phyloP scores from a whole-genome alignment of 2,113 vertebrate species.

The Chaetorhynchus papuensis region DNA sequence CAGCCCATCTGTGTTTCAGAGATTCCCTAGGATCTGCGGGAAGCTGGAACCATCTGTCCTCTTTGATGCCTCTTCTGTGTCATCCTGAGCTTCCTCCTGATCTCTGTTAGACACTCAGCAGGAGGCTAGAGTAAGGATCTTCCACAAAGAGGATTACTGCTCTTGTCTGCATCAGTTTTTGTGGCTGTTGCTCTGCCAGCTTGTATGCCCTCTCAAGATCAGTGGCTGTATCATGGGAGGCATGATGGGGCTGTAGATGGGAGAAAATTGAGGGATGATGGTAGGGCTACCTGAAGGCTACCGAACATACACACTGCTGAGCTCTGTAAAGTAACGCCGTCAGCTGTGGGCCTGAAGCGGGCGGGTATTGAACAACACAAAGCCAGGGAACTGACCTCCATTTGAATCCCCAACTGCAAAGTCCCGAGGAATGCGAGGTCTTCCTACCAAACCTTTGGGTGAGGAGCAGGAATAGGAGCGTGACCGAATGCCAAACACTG shows the following conservation, averaged over 20 bases:
- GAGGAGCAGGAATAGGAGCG: slow-evolving; percentile 95
- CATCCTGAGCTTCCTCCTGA: background rate
- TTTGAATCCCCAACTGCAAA: slow-evolving; percentile 57
- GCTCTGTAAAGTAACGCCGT: background rate
- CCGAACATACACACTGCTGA: rapidly evolving
- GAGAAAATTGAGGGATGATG: background rate
- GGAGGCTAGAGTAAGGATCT: background rate
- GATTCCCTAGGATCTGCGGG: background rate
- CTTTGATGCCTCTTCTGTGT: background rate
- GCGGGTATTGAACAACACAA: background rate
- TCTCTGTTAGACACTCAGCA: background rate
- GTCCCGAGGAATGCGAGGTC: slow-evolving; percentile 66
- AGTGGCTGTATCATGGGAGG: background rate
- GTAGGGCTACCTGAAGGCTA: background rate
- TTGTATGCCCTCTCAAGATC: background rate
- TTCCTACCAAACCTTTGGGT: slow-evolving; percentile 80
- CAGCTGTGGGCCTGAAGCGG: background rate
- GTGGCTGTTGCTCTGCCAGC: background rate
- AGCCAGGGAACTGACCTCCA: slow-evolving; percentile 76
- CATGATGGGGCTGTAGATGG: rapidly evolving
- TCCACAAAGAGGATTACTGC: background rate
- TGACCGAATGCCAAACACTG: slow-evolving; percentile 78
- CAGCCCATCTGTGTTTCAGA: background rate
- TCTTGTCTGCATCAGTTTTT: background rate
- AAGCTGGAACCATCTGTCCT: background rate